Percentiles rank a stretch among this genome's conserved stretches.
phyloP scores from a whole-genome alignment of 1,140 invertebrate species.

The Drosophila chauvacae region DNA sequence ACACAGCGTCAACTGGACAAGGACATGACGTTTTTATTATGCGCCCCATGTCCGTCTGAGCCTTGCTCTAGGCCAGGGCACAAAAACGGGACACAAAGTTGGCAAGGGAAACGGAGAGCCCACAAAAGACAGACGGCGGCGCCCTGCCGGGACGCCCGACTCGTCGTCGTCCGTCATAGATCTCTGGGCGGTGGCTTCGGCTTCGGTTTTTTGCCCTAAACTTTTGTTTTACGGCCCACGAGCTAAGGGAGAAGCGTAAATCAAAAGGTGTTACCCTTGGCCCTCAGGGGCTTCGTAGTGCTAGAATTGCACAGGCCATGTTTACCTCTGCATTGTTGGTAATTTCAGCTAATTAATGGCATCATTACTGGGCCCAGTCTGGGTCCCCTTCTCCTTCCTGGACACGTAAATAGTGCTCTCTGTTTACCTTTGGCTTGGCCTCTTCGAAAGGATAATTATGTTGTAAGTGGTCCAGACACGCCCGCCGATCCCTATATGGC shows the following conservation, averaged over 20 bases:
- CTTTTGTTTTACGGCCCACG: conserved; percentile 71
- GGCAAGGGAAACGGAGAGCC: conserved; percentile 3
- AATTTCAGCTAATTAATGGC: conserved; percentile 79
- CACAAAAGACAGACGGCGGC: conserved; percentile 57
- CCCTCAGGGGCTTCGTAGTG: conserved; percentile 42
- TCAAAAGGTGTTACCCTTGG: conserved; percentile 73
- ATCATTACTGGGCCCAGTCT: conserved; percentile 57
- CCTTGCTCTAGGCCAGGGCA: conserved; percentile 39
- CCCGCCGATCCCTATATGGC: conserved; percentile 21
- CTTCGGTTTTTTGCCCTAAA: conserved; percentile 42
- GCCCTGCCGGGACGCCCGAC: conserved; percentile 70
- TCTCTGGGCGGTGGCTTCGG: conserved; percentile 35
- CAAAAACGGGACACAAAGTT: conserved; percentile 3
- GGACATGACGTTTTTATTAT: conserved; percentile 81
- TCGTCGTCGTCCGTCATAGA: conserved; percentile 40
- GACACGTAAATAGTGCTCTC: conserved; percentile 52
- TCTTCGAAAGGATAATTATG: conserved; percentile 63
- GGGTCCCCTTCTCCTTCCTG: not conserved
- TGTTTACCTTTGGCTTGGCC: conserved; percentile 25
- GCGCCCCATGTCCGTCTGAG: conserved; percentile 26
- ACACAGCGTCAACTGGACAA: conserved; percentile 57
- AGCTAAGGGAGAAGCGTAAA: conserved; percentile 61
- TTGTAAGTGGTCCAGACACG: conserved; percentile 66
- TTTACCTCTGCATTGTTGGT: conserved; percentile 45
- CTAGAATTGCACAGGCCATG: conserved; percentile 40